Base-by-base conservation (phyloP, 2,113 vertebrate species). In the Pseudolaguvia tuberculata region DNA sequence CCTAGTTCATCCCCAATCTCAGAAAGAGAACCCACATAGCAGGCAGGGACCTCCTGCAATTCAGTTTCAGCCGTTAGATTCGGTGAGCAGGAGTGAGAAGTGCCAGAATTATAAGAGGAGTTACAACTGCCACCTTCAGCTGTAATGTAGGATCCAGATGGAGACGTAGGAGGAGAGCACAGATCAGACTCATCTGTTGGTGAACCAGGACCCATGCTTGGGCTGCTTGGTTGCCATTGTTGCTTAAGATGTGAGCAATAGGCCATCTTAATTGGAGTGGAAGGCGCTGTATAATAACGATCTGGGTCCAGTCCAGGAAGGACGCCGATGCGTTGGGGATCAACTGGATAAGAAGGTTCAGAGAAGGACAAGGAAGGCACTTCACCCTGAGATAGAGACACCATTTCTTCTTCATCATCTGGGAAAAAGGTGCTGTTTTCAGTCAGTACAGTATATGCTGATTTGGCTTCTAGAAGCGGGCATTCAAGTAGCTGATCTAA, bases 41-140 rank as follows among this genome's bases (percentile, higher is more conserved):
- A 92, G 67, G 85, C 80, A 9, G 87, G 84, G 1, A 79, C 85
- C 20, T 89, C 93, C 81, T 92, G 83, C 14, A 86, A 81, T 57
- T 95, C 93, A 0, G 84, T 89, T 17, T 92, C 86, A 0, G 90
- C 87, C 18, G 91, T 90, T 61, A 93, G 82, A 84, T 95, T 94
- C 12, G 94, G 93, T 25, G 96, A 95, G n/a, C 91, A 90, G 59
- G 92, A 94, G 18, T 90, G 91, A 12, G 92, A 92, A 21, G 89
- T 91, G 69, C 89, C 93, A 42, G 92, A 93, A 0, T 93, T 93
- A 63, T 92, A 94, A 0, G 93, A 94, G 0, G 94, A 96, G 2
- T 91, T 89, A 93, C 95, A 95, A 84, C 96, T 98, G 48, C 94
- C 92, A 8, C 95, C 94, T 56, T 98, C 96, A 0, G 96, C 96